Percentiles rank a stretch among this genome's conserved stretches.
Conservation (phyloP, 2,113 vertebrate genomes). For the Plectropomus leopardus region DNA sequence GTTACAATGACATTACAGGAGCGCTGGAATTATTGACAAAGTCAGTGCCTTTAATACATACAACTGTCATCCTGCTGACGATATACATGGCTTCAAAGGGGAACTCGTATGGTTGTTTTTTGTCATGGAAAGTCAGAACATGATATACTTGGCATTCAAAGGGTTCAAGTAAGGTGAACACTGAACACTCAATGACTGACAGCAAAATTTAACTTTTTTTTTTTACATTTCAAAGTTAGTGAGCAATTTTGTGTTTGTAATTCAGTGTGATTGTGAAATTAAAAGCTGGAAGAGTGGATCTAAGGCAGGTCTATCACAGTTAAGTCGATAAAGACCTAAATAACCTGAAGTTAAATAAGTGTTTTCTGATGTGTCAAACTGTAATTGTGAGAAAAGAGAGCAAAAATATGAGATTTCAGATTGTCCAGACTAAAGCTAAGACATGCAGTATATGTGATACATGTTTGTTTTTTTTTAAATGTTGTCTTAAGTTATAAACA, state of each 20-base stretch:
- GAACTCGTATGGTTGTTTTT: background rate
- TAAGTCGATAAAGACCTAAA: background rate
- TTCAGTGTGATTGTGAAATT: background rate
- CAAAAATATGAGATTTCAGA: background rate
- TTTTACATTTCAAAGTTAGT: background rate
- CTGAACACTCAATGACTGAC: background rate
- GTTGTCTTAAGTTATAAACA: too few species aligned
- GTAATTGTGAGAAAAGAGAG: background rate
- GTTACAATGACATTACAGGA: conserved; percentile 1
- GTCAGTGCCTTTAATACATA: background rate
- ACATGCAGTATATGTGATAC: background rate
- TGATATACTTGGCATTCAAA: background rate
- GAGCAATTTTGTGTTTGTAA: background rate
- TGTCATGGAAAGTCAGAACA: background rate
- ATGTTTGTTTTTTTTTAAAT: background rate
- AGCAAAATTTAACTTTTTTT: background rate
- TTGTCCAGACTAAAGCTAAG: background rate
- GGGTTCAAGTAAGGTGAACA: background rate
- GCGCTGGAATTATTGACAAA: background rate
- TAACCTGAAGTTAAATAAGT: background rate
- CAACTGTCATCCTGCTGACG: background rate
- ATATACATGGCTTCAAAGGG: background rate
- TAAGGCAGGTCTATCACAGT: background rate
- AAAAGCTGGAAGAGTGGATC: background rate
- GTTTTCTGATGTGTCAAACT: background rate